Base-by-base conservation (phyloP, 2,797 vertebrate species). In the Anisognathus igniventris region DNA sequence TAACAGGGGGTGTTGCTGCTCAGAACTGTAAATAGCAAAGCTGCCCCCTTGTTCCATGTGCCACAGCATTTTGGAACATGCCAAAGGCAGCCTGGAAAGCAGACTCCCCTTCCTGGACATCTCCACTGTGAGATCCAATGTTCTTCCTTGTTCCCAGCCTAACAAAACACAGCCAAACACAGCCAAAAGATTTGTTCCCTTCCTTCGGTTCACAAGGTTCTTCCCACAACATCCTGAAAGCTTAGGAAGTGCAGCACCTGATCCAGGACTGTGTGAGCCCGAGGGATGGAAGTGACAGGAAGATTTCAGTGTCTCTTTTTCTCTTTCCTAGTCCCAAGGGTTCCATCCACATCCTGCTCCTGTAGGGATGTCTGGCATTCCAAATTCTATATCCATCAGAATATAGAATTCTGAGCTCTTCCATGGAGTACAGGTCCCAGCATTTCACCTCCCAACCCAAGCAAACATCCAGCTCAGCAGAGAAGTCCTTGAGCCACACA, bases 351-450 rank as follows among this genome's bases (percentile, higher is more conserved):
- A 53, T n/a, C 51, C 72, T 22, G 11, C 18, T 71, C 45, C 51
- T 42, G 58, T 45, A 60, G 30, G 39, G 58, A 31, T 35, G 39
- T 12, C 51, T 66, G 53, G 22, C 39, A 66, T 37, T 42, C 66
- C 51, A 28, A 58, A 31, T 40, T 60, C 33, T 28, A 0, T 1
- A 47, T 42, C 66, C 44, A 58, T 3, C 56, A 24, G 16, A 27
- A 57, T 50, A 17, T 7, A 27, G 48, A 50, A 50, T 50, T 6
- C 9, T 5, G 2, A 1, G 9, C 37, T 57, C 17, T 31, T 14
- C 47, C 31, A 3, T 0, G 1, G 44, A 21, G 24, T 2, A 5
- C 28, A 12, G 64, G 3, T 27, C 9, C 54, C 14, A 53, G 4
- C 6, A 7, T 6, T 44, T 61, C 56, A 28, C 24, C n/a, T 8